Base-by-base conservation (phyloP, 2,888 invertebrate genomes). In the Andrena haemorrhoa region DNA sequence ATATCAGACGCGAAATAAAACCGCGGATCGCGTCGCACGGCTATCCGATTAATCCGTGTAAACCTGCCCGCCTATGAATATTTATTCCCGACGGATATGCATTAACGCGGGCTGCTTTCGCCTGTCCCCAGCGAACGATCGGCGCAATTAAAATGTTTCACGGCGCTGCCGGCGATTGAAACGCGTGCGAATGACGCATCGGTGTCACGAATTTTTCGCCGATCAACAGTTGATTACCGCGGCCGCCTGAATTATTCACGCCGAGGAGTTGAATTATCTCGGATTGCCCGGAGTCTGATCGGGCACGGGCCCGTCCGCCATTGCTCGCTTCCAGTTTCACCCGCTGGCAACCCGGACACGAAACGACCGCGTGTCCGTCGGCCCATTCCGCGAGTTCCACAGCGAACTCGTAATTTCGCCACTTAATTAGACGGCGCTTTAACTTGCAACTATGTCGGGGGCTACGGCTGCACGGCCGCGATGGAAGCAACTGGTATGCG, bases 401-500 rank as follows among this genome's bases (percentile, higher is more conserved):
- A 66, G 72, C 75, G 72, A 65, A 61, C 70, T 63, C 72, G 70
- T 70, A 79, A 75, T 82, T 84, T 60, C 68, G 47, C 71, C 51
- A 75, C 71, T 75, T 85, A 81, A 84, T 85, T 85, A 81, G 72
- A 53, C 65, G 81, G 65, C 33, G 58, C 72, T 73, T 72, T 73
- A 84, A 78, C 75, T 61, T 29, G 72, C 58, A 33, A 70, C 56
- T 35, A 49, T 5, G 56, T 31, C 33, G 65, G 31, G 58, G 47
- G 63, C 35, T 69, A 73, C 51, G 73, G 79, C 69, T 75, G 61
- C 64, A 33, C 29, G 29, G 4, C 58, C 74, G 70, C 49, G 76
- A 71, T 79, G 84, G 82, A 84, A 84, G 79, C 84, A 75, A 76
- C 76, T 78, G 65, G 71, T 71, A 60, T 61, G 69, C 65, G 75